Evolutionary conservation across 2,113 vertebrate genomes (phyloP).

Genomic region (Rallus limicola): DNA sequence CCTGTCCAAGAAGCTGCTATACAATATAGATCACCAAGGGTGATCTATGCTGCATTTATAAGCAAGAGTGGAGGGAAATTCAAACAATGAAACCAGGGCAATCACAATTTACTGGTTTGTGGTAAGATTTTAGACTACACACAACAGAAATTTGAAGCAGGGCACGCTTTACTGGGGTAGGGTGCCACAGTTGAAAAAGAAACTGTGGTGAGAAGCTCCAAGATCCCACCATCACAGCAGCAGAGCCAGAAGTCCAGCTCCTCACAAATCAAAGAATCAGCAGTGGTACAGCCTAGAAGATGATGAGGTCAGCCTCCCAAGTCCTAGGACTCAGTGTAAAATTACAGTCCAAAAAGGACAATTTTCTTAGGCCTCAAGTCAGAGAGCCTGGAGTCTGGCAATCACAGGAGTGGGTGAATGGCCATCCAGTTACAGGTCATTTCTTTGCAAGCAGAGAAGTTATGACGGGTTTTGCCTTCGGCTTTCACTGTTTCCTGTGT

Average conservation of each 20-base stretch:
- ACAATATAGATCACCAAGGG: background rate
- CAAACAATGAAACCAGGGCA: background rate
- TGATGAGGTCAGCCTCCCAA: background rate
- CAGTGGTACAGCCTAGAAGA: background rate
- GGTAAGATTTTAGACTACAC: background rate
- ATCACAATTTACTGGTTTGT: background rate
- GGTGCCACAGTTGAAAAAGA: background rate
- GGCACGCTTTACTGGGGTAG: background rate
- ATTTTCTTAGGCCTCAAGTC: background rate
- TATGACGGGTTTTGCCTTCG: background rate
- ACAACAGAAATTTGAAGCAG: background rate
- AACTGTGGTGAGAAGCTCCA: background rate
- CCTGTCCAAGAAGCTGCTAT: background rate
- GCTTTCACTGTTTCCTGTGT: background rate
- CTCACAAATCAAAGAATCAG: background rate
- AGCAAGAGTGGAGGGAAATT: background rate
- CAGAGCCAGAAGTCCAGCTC: background rate
- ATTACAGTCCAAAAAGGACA: background rate
- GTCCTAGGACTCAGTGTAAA: background rate
- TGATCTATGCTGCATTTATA: background rate
- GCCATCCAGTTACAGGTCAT: background rate
- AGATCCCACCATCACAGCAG: background rate
- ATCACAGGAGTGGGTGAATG: background rate
- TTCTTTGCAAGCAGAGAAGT: slow-evolving; percentile 2
- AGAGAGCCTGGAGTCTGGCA: background rate